phyloP scores from a whole-genome alignment of 2,113 vertebrate species.

The Plecturocebus donacophilus region DNA sequence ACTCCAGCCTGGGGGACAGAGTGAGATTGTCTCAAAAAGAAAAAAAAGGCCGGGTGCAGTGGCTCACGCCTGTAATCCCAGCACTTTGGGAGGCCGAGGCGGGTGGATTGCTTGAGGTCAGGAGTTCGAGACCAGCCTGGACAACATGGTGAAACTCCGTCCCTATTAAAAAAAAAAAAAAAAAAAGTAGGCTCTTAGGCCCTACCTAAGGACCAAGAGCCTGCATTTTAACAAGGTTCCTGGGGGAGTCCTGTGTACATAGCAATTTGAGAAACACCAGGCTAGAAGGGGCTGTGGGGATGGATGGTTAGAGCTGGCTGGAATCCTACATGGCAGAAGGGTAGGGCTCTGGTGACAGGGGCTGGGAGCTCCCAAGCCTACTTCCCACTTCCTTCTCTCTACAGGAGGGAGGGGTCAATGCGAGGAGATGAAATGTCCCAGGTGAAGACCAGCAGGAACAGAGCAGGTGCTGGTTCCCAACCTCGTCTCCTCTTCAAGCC shows the following conservation, averaged over 20 bases:
- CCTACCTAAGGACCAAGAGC: not conserved
- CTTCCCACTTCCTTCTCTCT: not conserved
- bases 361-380: not conserved
- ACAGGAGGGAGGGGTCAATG: accelerated
- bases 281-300: not conserved
- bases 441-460: too few species aligned
- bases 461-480: not conserved
- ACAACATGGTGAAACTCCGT: too few species aligned
- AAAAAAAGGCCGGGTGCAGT: too few species aligned
- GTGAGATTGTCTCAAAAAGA: too few species aligned
- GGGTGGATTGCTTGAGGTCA: too few species aligned
- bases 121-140: too few species aligned
- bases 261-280: not conserved
- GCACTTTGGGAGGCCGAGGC: too few species aligned
- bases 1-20: too few species aligned
- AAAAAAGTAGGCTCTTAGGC: not conserved
- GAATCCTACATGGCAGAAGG: not conserved
- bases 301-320: not conserved
- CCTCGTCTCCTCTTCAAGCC: not conserved
- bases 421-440: not conserved
- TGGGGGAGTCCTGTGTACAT: not conserved
- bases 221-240: not conserved
- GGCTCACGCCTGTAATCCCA: too few species aligned
- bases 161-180: too few species aligned
- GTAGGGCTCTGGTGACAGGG: not conserved